phyloP scores from a whole-genome alignment of 2,888 invertebrate species.

The Glaucopsyche alexis region DNA sequence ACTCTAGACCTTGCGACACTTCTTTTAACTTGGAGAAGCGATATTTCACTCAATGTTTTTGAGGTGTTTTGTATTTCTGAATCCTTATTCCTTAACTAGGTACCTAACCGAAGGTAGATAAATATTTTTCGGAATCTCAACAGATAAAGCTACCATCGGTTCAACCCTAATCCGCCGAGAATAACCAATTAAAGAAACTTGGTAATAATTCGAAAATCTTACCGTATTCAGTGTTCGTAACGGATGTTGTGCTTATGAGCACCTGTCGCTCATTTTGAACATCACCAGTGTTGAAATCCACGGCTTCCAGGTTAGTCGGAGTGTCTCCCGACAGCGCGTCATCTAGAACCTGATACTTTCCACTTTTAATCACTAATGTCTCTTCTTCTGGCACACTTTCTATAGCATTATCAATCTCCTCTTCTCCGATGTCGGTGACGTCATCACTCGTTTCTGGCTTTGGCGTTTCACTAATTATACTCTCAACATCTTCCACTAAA shows the following conservation, averaged over 20 bases:
- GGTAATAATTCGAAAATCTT: slow-evolving; percentile 39
- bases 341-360: slow-evolving; percentile 64
- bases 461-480: slow-evolving; percentile 47
- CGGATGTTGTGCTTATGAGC: slow-evolving; percentile 49
- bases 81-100: too few relatives aligned
- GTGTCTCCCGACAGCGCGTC: slow-evolving; percentile 57
- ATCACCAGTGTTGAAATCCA: slow-evolving; percentile 50
- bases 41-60: too few relatives aligned
- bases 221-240: slow-evolving; percentile 65
- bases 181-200: too few relatives aligned
- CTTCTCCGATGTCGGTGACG: slow-evolving; percentile 41
- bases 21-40: too few relatives aligned
- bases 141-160: too few relatives aligned
- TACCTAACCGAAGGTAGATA: too few relatives aligned
- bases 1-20: too few relatives aligned
- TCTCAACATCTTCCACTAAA: slow-evolving; percentile 52
- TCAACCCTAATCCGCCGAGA: too few relatives aligned
- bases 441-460: slow-evolving; percentile 39
- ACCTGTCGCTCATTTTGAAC: slow-evolving; percentile 62
- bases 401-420: slow-evolving; percentile 45
- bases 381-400: slow-evolving; percentile 53
- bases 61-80: too few relatives aligned
- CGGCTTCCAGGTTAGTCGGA: slow-evolving; percentile 54
- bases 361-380: slow-evolving; percentile 58
- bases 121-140: too few relatives aligned